These are phyloP conservation scores for Simalia tracyae DNA, from an alignment of 2,797 vertebrate genomes.

Conservation along the genomic window DNA sequence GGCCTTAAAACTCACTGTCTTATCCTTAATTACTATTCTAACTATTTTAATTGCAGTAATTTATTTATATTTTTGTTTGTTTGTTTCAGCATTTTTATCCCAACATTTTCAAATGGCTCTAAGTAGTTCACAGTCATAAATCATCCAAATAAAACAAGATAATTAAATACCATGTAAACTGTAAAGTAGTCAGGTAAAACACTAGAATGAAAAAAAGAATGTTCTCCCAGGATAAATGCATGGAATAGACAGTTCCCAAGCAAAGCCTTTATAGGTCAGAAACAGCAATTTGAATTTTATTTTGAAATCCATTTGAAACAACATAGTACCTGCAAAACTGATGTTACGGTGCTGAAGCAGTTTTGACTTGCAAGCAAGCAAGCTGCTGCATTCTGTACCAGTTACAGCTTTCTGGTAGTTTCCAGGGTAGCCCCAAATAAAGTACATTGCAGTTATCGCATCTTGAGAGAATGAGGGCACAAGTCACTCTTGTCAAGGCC, in stretches of 20 bases:
- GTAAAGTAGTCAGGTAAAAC: background rate
- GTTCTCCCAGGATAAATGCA: background rate
- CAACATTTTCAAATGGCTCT: background rate
- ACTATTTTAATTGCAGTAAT: background rate
- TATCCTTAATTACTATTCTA: background rate
- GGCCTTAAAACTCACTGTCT: background rate
- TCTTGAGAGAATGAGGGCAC: background rate
- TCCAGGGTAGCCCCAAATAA: background rate
- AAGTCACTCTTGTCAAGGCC: background rate
- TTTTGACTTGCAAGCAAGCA: background rate
- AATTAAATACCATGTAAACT: background rate
- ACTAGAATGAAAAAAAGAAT: background rate
- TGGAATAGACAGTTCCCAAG: background rate
- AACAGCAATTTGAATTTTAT: background rate
- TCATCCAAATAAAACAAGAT: background rate
- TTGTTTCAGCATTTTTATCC: background rate
- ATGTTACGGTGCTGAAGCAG: background rate
- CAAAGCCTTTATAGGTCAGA: background rate
- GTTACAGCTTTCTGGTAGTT: background rate
- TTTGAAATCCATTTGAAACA: background rate
- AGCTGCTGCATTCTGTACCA: too few species aligned
- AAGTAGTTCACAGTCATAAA: background rate
- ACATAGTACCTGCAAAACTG: background rate
- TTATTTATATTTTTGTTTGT: background rate
- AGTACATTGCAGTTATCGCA: background rate